Percentiles rank a stretch among this genome's conserved stretches.
Conservation (phyloP, 2,888 invertebrate species). For the Acanthopleura granulata region DNA sequence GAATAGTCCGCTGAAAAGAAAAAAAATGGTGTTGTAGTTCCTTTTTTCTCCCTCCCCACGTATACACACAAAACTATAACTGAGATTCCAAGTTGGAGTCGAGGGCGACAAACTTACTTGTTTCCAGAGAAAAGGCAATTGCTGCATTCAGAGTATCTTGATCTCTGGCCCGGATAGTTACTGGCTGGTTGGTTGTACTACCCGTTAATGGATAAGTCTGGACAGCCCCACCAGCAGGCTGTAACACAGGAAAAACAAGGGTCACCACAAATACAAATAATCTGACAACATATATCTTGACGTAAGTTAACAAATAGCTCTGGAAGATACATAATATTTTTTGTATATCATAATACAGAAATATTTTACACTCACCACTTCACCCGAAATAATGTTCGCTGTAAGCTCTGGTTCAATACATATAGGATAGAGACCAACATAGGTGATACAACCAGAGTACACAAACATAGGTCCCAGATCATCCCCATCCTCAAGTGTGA, state of each 20-base stretch:
- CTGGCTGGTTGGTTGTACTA: not conserved
- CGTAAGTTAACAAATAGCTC: too few species aligned
- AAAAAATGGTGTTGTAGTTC: too few species aligned
- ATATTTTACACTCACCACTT: slow-evolving; percentile 27
- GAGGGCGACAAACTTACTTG: slow-evolving; percentile 29
- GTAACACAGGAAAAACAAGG: not conserved
- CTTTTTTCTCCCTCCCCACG: too few species aligned
- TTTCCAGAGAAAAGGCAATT: slow-evolving; percentile 34
- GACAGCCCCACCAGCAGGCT: not conserved
- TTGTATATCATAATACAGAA: not conserved
- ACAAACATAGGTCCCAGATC: slow-evolving; percentile 41
- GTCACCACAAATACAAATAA: too few species aligned
- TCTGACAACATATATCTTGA: too few species aligned
- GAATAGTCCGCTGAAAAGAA: too few species aligned
- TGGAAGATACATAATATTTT: not conserved
- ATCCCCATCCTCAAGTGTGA: slow-evolving; percentile 41
- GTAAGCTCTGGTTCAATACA: slow-evolving; percentile 38
- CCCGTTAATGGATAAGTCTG: not conserved
- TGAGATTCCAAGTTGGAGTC: too few species aligned
- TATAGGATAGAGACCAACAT: slow-evolving; percentile 24
- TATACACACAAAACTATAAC: too few species aligned
- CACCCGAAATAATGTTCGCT: slow-evolving; percentile 27
- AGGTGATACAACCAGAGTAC: slow-evolving; percentile 32
- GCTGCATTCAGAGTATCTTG: slow-evolving; percentile 41
- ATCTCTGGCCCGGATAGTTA: slow-evolving; percentile 39